Evolutionary conservation across 2,113 vertebrate species (phyloP).

Genomic region (Syrrhaptes paradoxus): DNA sequence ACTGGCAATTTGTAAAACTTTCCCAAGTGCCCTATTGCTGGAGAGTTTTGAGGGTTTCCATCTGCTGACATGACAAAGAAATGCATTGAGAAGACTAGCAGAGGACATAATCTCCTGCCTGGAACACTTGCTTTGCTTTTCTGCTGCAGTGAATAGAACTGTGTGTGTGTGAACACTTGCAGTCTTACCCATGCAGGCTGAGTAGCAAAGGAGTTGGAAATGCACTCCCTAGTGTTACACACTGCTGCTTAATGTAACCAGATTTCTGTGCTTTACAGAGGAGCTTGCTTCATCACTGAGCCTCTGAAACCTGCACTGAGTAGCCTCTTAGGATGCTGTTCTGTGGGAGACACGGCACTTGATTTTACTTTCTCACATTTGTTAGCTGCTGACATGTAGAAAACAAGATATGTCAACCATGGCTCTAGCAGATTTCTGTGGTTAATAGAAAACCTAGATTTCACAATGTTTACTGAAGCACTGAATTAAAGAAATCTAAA

Average conservation of each 20-base stretch:
- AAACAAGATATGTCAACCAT: not conserved
- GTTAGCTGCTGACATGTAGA: not conserved
- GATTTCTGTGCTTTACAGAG: not conserved
- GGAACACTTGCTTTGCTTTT: not conserved
- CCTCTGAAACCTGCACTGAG: not conserved
- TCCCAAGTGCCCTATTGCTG: not conserved
- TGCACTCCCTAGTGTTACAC: no score
- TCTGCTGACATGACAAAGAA: not conserved
- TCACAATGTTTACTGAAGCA: not conserved
- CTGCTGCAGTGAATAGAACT: not conserved
- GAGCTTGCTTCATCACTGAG: not conserved
- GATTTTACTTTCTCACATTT: not conserved
- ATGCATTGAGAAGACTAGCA: not conserved
- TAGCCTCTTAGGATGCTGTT: not conserved
- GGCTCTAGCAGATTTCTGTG: not conserved
- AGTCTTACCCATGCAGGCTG: rapidly evolving
- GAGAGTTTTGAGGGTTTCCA: not conserved
- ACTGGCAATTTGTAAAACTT: not conserved
- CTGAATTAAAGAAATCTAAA: not conserved
- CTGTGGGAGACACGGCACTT: not conserved
- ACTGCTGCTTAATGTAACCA: no score
- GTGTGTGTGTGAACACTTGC: rapidly evolving
- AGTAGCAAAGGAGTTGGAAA: not conserved
- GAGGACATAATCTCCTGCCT: not conserved
- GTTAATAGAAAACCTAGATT: not conserved